phyloP scores from a whole-genome alignment of 2,888 invertebrate genomes.

The Adela reaumurella region DNA sequence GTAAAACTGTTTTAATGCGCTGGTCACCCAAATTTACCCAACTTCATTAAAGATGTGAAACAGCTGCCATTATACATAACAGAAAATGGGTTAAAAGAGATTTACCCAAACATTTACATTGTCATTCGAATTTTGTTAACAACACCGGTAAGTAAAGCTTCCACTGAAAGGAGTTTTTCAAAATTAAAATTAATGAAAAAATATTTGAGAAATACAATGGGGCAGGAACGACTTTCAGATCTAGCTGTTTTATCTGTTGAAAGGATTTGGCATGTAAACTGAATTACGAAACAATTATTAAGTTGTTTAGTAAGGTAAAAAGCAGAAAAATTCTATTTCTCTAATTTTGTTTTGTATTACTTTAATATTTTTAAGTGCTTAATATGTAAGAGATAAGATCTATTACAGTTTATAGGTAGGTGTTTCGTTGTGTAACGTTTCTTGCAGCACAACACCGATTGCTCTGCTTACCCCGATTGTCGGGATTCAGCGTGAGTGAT shows the following conservation, averaged over 20 bases:
- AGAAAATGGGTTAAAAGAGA: slow-evolving; percentile 8
- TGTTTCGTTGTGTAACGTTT: too few relatives aligned
- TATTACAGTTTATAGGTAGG: too few relatives aligned
- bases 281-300: slow-evolving; percentile 7
- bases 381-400: too few relatives aligned
- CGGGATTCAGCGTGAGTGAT: too few relatives aligned
- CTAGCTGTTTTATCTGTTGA: slow-evolving; percentile 8
- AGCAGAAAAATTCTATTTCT: too few relatives aligned
- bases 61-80: slow-evolving; percentile 6
- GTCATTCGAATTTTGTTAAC: slow-evolving; percentile 8
- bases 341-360: too few relatives aligned
- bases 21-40: slow-evolving; percentile 4
- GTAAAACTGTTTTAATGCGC: too few relatives aligned
- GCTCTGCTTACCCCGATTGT: too few relatives aligned
- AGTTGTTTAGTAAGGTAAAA: not conserved
- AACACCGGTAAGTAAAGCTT: slow-evolving; percentile 9
- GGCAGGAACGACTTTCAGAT: slow-evolving; percentile 6
- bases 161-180: slow-evolving; percentile 4
- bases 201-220: slow-evolving; percentile 7
- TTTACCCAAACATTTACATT: slow-evolving; percentile 7
- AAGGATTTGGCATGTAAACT: slow-evolving; percentile 6
- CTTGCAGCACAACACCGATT: too few relatives aligned
- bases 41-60: slow-evolving; percentile 7
- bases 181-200: slow-evolving; percentile 1
- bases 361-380: too few relatives aligned